phyloP scores from a whole-genome alignment of 2,797 vertebrate genomes.

The Malacoctenus gilli region DNA sequence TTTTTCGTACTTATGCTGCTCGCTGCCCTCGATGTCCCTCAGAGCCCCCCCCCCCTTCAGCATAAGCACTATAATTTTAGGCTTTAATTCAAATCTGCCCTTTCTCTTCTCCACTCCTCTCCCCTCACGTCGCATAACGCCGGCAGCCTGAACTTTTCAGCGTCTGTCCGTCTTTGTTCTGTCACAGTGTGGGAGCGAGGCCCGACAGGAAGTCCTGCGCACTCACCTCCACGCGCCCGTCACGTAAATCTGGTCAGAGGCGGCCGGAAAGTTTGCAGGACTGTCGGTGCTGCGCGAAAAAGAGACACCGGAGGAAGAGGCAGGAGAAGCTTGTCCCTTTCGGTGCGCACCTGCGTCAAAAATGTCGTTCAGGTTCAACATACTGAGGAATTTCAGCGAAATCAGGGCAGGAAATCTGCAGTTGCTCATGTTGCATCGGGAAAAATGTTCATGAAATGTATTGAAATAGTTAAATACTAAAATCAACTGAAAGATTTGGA shows the following conservation, averaged over 20 bases:
- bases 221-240: background rate
- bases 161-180: conserved; percentile 24
- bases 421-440: no score
- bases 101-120: conserved; percentile 19
- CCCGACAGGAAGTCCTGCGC: conserved; percentile 19
- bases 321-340: conserved; percentile 4
- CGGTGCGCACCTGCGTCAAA: no score
- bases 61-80: conserved; percentile 29
- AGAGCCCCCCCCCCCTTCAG: conserved; percentile 4
- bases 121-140: conserved; percentile 10
- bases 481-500: no score
- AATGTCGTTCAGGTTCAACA: no score
- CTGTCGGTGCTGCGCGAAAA: background rate
- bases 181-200: conserved; percentile 1
- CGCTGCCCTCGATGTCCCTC: conserved; percentile 20
- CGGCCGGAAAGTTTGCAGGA: background rate
- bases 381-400: no score
- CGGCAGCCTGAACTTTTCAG: conserved; percentile 21
- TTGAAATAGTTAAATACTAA: no score
- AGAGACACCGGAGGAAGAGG: conserved; percentile 19
- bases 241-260: conserved; percentile 6
- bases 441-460: no score
- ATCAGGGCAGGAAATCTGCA: no score
- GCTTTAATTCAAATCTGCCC: conserved; percentile 20
- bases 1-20: conserved; percentile 44